Percentiles rank a stretch among this genome's conserved stretches.
Conservation (phyloP, 2,113 vertebrate species). For the Balaenoptera acutorostrata region DNA sequence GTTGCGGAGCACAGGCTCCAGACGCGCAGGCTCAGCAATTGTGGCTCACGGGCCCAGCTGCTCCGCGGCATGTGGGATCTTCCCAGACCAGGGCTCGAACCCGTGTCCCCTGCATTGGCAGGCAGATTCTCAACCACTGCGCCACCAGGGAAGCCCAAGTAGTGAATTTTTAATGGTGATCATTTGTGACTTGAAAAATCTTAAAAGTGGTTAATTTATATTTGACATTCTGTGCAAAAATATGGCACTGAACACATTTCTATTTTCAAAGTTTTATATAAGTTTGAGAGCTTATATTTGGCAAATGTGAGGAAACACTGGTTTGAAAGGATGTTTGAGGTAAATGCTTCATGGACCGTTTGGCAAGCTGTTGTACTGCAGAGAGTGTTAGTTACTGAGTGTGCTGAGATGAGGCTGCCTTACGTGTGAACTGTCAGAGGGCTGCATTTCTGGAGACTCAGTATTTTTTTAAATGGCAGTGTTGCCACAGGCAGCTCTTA, state of each 20-base stretch:
- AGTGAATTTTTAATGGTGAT: neutral
- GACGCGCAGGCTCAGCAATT: too few relatives aligned
- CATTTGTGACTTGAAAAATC: neutral
- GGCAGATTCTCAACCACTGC: too few relatives aligned
- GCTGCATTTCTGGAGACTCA: neutral
- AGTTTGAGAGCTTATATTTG: neutral
- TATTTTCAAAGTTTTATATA: neutral
- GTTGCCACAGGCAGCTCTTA: neutral
- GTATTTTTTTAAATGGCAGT: neutral
- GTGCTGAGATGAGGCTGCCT: neutral
- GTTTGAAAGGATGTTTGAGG: neutral
- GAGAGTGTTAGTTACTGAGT: neutral
- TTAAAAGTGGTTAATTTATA: neutral
- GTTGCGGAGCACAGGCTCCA: too few relatives aligned
- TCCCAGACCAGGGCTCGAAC: too few relatives aligned
- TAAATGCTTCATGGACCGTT: neutral
- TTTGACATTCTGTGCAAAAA: neutral
- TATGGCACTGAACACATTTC: neutral
- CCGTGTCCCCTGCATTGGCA: too few relatives aligned
- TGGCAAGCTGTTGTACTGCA: accelerated
- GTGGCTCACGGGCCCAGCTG: too few relatives aligned
- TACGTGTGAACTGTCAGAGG: neutral
- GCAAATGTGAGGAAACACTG: neutral
- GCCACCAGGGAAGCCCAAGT: too few relatives aligned
- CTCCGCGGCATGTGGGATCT: too few relatives aligned